phyloP scores from a whole-genome alignment of 2,113 vertebrate species.

The Ivindomyrus marchei region DNA sequence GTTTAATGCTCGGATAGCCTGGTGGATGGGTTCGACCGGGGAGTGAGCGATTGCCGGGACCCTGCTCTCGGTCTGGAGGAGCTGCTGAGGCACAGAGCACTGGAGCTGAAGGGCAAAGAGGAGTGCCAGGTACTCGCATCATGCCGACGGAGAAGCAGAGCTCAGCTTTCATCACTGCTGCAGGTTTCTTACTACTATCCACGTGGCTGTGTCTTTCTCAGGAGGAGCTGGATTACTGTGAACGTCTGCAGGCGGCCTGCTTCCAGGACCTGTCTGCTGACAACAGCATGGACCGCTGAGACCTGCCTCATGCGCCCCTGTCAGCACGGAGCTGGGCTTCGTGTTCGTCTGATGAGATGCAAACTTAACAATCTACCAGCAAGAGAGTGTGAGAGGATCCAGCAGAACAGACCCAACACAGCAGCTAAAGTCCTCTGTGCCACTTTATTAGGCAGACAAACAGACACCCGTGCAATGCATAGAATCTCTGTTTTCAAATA shows the following conservation, averaged over 20 bases:
- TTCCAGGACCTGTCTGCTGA: slow-evolving; percentile 59
- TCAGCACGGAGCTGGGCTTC: not conserved
- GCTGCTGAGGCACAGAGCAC: slow-evolving; percentile 55
- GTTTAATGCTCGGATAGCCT: slow-evolving; percentile 49
- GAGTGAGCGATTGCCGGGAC: slow-evolving; percentile 66
- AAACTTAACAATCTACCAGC: not conserved
- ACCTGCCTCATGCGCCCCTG: not conserved
- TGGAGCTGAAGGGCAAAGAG: slow-evolving; percentile 66
- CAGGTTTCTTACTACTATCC: not conserved
- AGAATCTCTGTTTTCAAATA: not conserved
- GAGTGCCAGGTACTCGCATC: slow-evolving; percentile 68
- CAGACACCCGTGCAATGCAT: not conserved
- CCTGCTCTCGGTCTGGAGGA: slow-evolving; percentile 69
- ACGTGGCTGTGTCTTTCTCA: slow-evolving; percentile 28
- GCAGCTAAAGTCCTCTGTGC: not conserved
- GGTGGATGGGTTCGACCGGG: slow-evolving; percentile 71
- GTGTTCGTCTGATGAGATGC: not conserved
- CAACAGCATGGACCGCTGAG: slow-evolving; percentile 80
- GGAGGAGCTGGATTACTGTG: slow-evolving; percentile 82
- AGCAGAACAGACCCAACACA: not conserved
- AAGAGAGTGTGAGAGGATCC: not conserved
- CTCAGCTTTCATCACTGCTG: not conserved
- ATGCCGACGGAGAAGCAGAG: not conserved
- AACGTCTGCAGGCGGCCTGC: slow-evolving; percentile 60
- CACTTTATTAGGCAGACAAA: not conserved